Conservation (phyloP, 2,113 vertebrate species). For the Gulo gulo region DNA sequence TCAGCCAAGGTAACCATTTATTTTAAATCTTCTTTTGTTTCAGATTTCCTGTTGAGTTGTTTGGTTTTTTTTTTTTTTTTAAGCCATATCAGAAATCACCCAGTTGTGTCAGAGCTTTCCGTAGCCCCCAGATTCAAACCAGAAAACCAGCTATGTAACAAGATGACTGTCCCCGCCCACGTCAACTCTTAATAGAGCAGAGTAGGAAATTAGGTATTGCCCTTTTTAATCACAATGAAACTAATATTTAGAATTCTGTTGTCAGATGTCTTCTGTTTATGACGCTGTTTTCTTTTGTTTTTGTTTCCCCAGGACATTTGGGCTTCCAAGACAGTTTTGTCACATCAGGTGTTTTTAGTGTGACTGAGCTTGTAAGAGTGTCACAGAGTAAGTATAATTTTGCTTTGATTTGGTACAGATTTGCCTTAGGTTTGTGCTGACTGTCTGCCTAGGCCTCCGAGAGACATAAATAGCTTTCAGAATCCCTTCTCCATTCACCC, state of each 20-base stretch:
- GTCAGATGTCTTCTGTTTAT: constrained; percentile 70
- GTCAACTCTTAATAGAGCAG: constrained; percentile 74
- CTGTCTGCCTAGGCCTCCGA: not conserved
- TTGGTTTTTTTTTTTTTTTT: constrained; percentile 56
- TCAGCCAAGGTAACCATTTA: constrained; percentile 83
- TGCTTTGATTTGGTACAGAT: constrained; percentile 34
- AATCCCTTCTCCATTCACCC: not conserved
- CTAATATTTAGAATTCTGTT: constrained; percentile 74
- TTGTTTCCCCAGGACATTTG: constrained; percentile 92
- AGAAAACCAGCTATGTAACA: constrained; percentile 74
- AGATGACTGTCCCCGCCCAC: constrained; percentile 81
- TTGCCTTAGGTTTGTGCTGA: not conserved
- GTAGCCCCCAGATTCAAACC: constrained; percentile 79
- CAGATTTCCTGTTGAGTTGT: constrained; percentile 84
- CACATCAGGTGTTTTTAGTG: constrained; percentile 98
- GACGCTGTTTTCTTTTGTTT: constrained; percentile 81
- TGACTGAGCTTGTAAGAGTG: constrained; percentile 97
- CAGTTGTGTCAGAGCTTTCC: constrained; percentile 79
- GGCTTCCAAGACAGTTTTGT: constrained; percentile 99
- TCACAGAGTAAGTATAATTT: constrained; percentile 95
- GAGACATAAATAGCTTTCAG: not conserved
- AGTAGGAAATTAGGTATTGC: constrained; percentile 77
- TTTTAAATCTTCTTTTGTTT: constrained; percentile 84
- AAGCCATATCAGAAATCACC: constrained; percentile 81
- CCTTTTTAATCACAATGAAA: constrained; percentile 73